Base-by-base conservation (phyloP, 2,888 invertebrate species). In the Tetragonisca angustula region DNA sequence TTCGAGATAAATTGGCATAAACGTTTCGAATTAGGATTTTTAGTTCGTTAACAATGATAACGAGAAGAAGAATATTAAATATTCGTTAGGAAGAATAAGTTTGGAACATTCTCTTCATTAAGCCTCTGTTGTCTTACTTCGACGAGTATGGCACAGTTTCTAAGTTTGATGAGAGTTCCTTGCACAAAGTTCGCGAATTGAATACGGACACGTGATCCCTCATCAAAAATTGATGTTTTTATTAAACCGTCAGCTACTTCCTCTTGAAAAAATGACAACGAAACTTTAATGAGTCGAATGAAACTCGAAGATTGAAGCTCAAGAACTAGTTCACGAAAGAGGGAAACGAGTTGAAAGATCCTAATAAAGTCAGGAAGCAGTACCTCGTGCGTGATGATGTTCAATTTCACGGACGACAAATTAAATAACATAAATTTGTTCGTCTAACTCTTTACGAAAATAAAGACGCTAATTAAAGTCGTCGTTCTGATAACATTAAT, bases 251-350 rank as follows among this genome's bases (percentile, higher is more conserved):
- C 21, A 36, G 56, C 4, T n/a, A 19, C 19, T 43, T 52, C 15
- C 15, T 9, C 21, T n/a, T 19, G 11, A 21, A 6, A 6, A 19
- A 54, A 43, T 3, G 6, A 13, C 2, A 21, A 65, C 19, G 2
- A 24, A 9, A 21, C 54, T 64, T 32, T 54, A 64, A 79, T 19
- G 24, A 69, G 24, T 32, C 11, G 62, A 54, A 32, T 17, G 54
- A 54, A 64, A 43, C 59, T 56, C 17, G 62, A 69, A 19, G 49
- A 79, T 69, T 21, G 24, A 49, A 50, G 69, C 69, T 69, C 43
- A 54, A 52, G 43, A 69, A 68, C 49, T 64, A 27, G 5, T 62
- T 68, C 15, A 11, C 4, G 49, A 13, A 54, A 43, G 13, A 49
- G 19, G 62, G 6, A 13, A 36, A 71, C 54, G 27, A 9, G 2